Conservation (phyloP, 2,797 vertebrate species). For the Graptemys geographica region DNA sequence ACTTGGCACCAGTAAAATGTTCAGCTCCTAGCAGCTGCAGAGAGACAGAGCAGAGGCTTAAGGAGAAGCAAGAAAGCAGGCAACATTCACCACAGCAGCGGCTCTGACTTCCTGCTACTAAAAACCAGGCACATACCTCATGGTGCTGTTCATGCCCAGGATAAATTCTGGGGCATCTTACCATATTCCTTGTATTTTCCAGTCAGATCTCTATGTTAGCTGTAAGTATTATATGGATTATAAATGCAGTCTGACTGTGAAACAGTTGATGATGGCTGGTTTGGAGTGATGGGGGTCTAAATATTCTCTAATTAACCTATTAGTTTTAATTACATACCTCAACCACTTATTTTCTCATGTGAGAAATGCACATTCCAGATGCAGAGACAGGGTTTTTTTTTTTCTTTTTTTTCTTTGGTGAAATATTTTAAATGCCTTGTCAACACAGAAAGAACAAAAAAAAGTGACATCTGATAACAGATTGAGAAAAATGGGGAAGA, state of each 20-base stretch:
- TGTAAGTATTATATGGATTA: not conserved
- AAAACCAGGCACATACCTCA: not conserved
- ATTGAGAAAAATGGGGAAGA: slow-evolving; percentile 62
- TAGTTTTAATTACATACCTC: slow-evolving; percentile 69
- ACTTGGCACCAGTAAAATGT: not conserved
- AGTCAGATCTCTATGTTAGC: not conserved
- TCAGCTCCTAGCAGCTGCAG: not conserved
- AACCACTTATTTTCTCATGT: slow-evolving; percentile 72
- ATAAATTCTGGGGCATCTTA: not conserved
- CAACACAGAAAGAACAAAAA: slow-evolving; percentile 71
- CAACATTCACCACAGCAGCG: fast-evolving
- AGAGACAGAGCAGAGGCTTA: not conserved
- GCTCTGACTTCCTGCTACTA: not conserved
- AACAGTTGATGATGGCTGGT: slow-evolving; percentile 16
- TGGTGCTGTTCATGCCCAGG: fast-evolving
- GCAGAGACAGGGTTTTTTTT: slow-evolving; percentile 24
- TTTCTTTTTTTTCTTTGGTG: not conserved
- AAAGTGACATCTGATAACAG: slow-evolving; percentile 66
- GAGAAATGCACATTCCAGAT: slow-evolving; percentile 55
- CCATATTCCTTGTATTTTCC: not conserved
- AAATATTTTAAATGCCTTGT: slow-evolving; percentile 77
- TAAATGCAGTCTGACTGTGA: not conserved
- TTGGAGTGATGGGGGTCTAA: slow-evolving; percentile 49
- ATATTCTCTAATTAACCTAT: slow-evolving; percentile 76
- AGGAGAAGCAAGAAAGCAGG: not conserved